phyloP scores from a whole-genome alignment of 2,113 vertebrate species.

The Asarcornis scutulata region DNA sequence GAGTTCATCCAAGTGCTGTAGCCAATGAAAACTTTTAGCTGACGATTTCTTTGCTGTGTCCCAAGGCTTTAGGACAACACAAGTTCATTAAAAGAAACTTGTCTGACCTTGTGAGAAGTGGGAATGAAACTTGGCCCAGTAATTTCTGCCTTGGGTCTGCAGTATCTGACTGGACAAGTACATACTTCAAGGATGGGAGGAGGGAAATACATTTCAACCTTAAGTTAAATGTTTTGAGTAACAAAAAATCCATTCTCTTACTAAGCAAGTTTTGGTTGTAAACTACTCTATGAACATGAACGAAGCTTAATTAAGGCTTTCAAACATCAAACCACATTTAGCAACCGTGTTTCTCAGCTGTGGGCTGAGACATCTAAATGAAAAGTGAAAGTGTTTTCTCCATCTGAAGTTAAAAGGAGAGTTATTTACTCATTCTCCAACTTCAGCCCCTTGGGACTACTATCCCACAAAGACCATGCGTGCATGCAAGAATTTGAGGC shows the following conservation, averaged over 20 bases:
- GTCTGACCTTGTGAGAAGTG: not conserved
- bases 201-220: not conserved
- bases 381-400: not conserved
- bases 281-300: not conserved
- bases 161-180: not conserved
- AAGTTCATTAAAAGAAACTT: not conserved
- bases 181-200: not conserved
- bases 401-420: not conserved
- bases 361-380: not conserved
- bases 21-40: not conserved
- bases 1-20: not conserved
- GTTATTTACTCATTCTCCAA: not conserved
- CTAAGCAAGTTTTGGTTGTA: not conserved
- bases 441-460: not conserved
- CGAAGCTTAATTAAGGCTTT: not conserved
- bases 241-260: not conserved
- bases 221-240: not conserved
- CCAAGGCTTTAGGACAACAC: not conserved
- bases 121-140: not conserved
- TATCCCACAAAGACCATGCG: rapidly evolving
- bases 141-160: not conserved
- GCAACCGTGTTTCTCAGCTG: not conserved
- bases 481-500: not conserved
- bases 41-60: not conserved
- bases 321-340: not conserved